These are phyloP conservation scores for Morpho deidamia DNA, from an alignment of 2,888 invertebrate species.

Conservation along the genomic window DNA sequence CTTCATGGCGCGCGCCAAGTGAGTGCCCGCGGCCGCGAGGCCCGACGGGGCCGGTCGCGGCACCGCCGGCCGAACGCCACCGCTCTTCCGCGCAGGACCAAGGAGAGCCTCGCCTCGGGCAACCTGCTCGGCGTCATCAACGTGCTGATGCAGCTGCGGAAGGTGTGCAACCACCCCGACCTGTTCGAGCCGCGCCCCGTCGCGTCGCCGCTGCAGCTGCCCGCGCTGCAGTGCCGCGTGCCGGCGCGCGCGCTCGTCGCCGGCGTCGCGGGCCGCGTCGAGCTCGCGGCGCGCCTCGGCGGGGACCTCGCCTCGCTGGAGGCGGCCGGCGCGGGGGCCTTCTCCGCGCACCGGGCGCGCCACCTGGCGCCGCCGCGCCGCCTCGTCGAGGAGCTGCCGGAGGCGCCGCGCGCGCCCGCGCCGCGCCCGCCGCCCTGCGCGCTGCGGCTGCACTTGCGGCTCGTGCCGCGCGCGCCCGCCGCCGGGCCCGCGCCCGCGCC, in stretches of 20 bases:
- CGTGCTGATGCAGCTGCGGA: constrained; percentile 97
- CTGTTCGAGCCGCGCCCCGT: constrained; percentile 98
- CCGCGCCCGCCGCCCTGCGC: constrained; percentile 82
- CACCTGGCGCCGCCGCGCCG: constrained; percentile 83
- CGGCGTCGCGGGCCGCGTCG: constrained; percentile 82
- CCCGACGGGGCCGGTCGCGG: too few relatives aligned
- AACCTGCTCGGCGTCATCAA: constrained; percentile 97
- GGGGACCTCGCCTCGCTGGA: constrained; percentile 81
- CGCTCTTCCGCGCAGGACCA: constrained; percentile 81
- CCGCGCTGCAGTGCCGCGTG: constrained; percentile 83
- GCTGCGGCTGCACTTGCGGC: constrained; percentile 75
- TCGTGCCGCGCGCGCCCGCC: constrained; percentile 37
- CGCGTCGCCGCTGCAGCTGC: constrained; percentile 94
- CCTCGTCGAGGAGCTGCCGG: constrained; percentile 65
- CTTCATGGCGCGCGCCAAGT: constrained; percentile 98
- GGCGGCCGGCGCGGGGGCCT: constrained; percentile 86
- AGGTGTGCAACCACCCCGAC: constrained; percentile 99
- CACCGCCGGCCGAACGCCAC: too few relatives aligned
- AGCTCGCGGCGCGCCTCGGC: constrained; percentile 82
- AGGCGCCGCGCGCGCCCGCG: constrained; percentile 80
- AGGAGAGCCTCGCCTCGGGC: constrained; percentile 94
- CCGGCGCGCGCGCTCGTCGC: constrained; percentile 82
- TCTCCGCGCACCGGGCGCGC: constrained; percentile 89
- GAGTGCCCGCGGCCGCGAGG: constrained; percentile 41
- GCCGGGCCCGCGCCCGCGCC: constrained; percentile 39